Conservation (phyloP, 2,888 invertebrate species). For the Lissonota sp. region DNA sequence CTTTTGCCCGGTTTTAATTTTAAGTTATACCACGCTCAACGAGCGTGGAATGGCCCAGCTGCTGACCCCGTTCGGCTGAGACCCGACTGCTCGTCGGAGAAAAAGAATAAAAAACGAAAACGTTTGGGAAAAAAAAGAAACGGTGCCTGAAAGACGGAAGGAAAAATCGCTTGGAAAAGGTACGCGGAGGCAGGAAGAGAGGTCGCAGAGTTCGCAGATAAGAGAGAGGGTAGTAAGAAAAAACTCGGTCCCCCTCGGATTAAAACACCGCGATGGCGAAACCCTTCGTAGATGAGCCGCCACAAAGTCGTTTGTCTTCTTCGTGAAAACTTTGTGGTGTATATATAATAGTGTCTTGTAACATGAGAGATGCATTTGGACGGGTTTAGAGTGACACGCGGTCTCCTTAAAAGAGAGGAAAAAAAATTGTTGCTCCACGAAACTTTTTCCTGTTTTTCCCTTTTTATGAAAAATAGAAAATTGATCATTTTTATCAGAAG, state of each 20-base stretch:
- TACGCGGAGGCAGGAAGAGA: constrained; percentile 2
- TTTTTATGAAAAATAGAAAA: too few relatives aligned
- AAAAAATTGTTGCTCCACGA: too few relatives aligned
- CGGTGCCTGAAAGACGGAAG: constrained; percentile 7
- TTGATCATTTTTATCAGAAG: too few relatives aligned
- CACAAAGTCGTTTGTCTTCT: constrained; percentile 58
- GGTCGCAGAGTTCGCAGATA: constrained; percentile 55
- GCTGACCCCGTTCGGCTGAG: constrained; percentile 56
- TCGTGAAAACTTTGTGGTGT: constrained; percentile 59
- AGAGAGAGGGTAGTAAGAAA: constrained; percentile 27
- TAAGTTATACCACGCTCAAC: constrained; percentile 65
- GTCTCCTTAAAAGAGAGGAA: too few relatives aligned
- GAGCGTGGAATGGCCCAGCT: constrained; percentile 17
- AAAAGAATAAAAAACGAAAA: constrained; percentile 23
- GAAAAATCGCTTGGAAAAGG: constrained; percentile 33
- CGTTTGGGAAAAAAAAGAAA: constrained; percentile 14
- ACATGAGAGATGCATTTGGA: constrained; percentile 50
- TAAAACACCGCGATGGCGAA: constrained; percentile 41
- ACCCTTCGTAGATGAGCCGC: constrained; percentile 31
- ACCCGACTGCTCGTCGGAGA: constrained; percentile 37
- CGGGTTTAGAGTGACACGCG: constrained; percentile 6
- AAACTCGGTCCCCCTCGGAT: constrained; percentile 48
- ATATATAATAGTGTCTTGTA: constrained; percentile 5
- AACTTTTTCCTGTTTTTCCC: too few relatives aligned
- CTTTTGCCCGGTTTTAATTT: constrained; percentile 70